Evolutionary conservation across 1,140 invertebrate genomes (phyloP), one percentile per base, ranked within the genome.

Genomic region (Patella vulgata): DNA sequence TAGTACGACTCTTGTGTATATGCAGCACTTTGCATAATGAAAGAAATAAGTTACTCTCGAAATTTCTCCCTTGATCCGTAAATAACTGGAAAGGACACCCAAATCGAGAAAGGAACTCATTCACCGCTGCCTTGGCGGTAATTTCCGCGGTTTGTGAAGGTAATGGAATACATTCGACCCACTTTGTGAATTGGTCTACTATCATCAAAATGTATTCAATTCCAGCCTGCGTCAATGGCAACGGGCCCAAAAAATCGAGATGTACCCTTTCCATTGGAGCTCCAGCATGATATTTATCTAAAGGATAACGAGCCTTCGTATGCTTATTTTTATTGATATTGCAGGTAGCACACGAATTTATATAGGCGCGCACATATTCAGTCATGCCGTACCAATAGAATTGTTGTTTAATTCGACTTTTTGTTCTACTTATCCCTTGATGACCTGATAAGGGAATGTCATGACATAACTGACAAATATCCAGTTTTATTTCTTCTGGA

Each of bases 41-140:
- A 17, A 19, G 21, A 27, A 69, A 52, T 3, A 62, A 3, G 14
- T n/a, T n/a, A 8, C 46, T 48, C 25, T 53, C 48, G 40, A 75
- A 67, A 51, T 75, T 59, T 11, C 28, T 54, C 17, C 80, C 82
- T 56, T 82, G 76, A 62, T 85, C 82, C 0, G 81, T 66, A n/a
- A 75, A 59, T 2, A 84, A 59, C 28, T 78, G 66, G 9, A 75
- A 28, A 0, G 85, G 84, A 4, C 74, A 63, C 8, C 85, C 85
- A 59, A 74, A 77, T 9, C 75, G 52, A 43, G 63, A 73, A 27
- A 85, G 43, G n/a, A 78, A 66, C 14, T 81, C 56, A 28, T 79
- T 50, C 1, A 83, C 67, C 17, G 84, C 63, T 2, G 60, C 66
- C 28, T 78, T 58, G 8, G 79, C 83, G 8, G 80, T 63, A 4